These are phyloP conservation scores for Shinisaurus crocodilurus DNA, from an alignment of 2,113 vertebrate species.

Conservation along the genomic window DNA sequence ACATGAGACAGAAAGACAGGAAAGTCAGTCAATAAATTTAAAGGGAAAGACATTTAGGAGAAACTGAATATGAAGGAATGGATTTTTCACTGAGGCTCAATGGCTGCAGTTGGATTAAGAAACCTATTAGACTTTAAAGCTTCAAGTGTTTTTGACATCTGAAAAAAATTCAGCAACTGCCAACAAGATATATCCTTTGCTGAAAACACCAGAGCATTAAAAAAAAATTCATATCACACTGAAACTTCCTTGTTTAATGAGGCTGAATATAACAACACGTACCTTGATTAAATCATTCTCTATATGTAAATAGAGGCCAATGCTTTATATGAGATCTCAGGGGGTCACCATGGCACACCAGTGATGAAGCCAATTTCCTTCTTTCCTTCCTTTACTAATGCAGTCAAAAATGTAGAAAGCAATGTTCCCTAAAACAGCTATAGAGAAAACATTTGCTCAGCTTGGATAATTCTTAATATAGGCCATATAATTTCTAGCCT, in stretches of 20 bases:
- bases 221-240: constrained; percentile 95
- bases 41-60: constrained; percentile 92
- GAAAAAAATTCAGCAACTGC: constrained; percentile 89
- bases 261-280: constrained; percentile 98
- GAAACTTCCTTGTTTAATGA: constrained; percentile 99
- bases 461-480: constrained; percentile 99
- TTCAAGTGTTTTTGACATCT: constrained; percentile 97
- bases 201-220: constrained; percentile 90
- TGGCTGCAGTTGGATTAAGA: constrained; percentile 96
- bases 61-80: constrained; percentile 90
- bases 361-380: constrained; percentile 91
- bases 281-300: constrained; percentile 99
- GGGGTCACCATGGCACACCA: constrained; percentile 90
- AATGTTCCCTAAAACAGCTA: constrained; percentile 99
- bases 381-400: constrained; percentile 91
- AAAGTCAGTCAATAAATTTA: constrained; percentile 93
- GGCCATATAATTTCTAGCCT: constrained; percentile 99
- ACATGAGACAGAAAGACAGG: constrained; percentile 90
- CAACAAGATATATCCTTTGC: constrained; percentile 94
- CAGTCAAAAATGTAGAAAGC: constrained; percentile 91
- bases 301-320: constrained; percentile 98
- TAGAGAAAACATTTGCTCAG: constrained; percentile 99
- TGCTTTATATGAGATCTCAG: constrained; percentile 85
- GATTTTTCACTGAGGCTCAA: constrained; percentile 90
- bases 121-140: constrained; percentile 91